Evolutionary conservation across 2,113 vertebrate species (phyloP), one percentile per base, ranked within the genome.

Genomic region (Struthidea cinerea): DNA sequence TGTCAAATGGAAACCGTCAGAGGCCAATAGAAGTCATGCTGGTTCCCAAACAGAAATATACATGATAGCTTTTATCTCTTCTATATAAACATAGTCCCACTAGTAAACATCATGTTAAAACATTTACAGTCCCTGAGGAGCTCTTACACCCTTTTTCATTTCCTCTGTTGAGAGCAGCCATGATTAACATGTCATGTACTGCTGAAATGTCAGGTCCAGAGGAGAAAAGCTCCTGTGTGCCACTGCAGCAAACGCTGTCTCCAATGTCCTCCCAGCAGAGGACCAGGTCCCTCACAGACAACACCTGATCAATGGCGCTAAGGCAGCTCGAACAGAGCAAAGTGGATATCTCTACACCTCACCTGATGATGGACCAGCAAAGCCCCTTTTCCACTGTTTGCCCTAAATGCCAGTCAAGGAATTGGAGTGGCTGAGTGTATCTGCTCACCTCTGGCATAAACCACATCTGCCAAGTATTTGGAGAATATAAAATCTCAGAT

Each of bases 281-380:
- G 32, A 33, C 14, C 39, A 42, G 21, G 10, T 68, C 12, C 9
- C 30, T 83, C 52, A 11, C 11, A 55, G 67, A 27, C 22, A 70
- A 0, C 0, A 1, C 9, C 21, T 37, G 50, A 41, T 16, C 7
- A 1, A 20, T 0, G 28, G 32, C 30, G 5, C 60, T 55, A 0
- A 16, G 35, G 60, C 52, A 75, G 42, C 41, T 49, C 5, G 2
- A 78, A 35, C 10, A 50, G 47, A 63, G 11, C 33, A 15, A 30
- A 55, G 11, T 10, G 27, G 17, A 21, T 13, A 13, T 26, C 32
- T 32, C 56, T 67, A 1, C 32, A 10, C 16, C 5, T 28, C 39
- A 49, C 15, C 75, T 53, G 37, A 16, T 63, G 32, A 28, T 49
- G 47, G 47, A 26, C 7, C 71, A 91, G 30, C 10, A 89, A 39